Conservation (phyloP, 1,140 invertebrate species). For the Zaprionus kolodkinae region DNA sequence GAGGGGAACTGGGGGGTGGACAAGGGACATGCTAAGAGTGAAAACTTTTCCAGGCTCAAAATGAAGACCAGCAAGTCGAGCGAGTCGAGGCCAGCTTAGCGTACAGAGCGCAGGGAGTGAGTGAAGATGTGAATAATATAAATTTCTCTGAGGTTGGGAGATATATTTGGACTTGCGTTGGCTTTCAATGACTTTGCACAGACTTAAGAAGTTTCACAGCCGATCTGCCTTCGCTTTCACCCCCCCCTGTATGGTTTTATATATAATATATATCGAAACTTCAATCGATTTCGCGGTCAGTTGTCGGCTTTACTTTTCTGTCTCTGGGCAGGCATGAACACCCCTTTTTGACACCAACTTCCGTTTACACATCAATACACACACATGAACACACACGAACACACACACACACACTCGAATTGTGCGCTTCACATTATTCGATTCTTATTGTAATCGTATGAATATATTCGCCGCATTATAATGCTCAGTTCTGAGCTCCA, state of each 20-base stretch:
- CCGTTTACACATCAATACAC: conserved; percentile 15
- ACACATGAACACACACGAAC: background rate
- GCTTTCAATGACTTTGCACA: conserved; percentile 22
- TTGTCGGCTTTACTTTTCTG: conserved; percentile 35
- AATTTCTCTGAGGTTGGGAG: background rate
- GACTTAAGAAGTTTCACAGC: background rate
- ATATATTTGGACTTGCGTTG: conserved; percentile 28
- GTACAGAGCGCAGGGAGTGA: background rate
- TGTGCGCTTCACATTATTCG: conserved; percentile 67
- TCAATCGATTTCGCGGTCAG: conserved; percentile 41
- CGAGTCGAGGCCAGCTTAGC: conserved; percentile 25
- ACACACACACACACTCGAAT: conserved; percentile 26
- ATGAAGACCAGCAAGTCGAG: conserved; percentile 32
- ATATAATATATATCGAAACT: conserved; percentile 21
- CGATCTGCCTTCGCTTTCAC: conserved; percentile 1
- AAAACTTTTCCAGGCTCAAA: conserved; percentile 39
- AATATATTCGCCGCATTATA: conserved; percentile 79
- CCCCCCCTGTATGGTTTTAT: background rate
- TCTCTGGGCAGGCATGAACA: conserved; percentile 10
- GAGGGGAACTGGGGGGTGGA: background rate
- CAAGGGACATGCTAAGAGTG: conserved; percentile 13
- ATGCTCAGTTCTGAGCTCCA: conserved; percentile 70
- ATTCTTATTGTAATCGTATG: conserved; percentile 81
- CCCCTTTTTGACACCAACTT: conserved; percentile 46
- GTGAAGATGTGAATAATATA: conserved; percentile 29